A percentile compares a stretch with the other conserved stretches of the same genome.
Conservation (phyloP, 23 tunicate genomes). For the Botrylloides violaceus region DNA sequence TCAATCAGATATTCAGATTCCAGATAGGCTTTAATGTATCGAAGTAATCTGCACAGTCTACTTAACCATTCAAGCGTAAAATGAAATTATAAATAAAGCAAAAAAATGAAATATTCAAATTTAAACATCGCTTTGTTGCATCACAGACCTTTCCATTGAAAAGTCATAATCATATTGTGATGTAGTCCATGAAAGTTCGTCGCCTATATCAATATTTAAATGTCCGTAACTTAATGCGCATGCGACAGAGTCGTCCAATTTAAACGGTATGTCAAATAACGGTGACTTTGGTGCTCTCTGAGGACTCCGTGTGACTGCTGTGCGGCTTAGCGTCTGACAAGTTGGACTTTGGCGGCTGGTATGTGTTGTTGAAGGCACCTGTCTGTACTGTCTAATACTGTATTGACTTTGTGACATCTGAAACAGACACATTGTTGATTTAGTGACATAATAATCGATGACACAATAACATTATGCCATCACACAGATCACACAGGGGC, state of each 20-base stretch:
- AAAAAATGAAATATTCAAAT: neutral
- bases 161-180: slow-evolving; percentile 32
- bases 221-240: slow-evolving; percentile 23
- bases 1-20: too few relatives aligned
- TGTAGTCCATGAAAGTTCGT: slow-evolving; percentile 23
- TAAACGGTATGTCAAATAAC: slow-evolving; percentile 32
- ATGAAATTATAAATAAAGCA: neutral
- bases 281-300: neutral
- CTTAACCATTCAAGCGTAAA: too few relatives aligned
- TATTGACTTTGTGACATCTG: too few relatives aligned
- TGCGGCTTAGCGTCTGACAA: too few relatives aligned
- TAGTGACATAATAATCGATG: too few relatives aligned
- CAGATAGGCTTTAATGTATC: too few relatives aligned
- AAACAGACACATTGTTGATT: too few relatives aligned
- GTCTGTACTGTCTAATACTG: too few relatives aligned
- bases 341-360: too few relatives aligned
- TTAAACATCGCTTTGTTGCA: slow-evolving; percentile 6
- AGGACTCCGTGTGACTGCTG: too few relatives aligned
- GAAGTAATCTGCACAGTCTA: too few relatives aligned
- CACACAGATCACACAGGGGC: neutral
- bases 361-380: too few relatives aligned
- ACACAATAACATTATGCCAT: neutral
- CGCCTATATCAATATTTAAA: slow-evolving; percentile 18
- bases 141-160: slow-evolving; percentile 20
- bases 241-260: slow-evolving; percentile 35